Base-by-base conservation (phyloP, 2,888 invertebrate species). In the Mythimna impura region DNA sequence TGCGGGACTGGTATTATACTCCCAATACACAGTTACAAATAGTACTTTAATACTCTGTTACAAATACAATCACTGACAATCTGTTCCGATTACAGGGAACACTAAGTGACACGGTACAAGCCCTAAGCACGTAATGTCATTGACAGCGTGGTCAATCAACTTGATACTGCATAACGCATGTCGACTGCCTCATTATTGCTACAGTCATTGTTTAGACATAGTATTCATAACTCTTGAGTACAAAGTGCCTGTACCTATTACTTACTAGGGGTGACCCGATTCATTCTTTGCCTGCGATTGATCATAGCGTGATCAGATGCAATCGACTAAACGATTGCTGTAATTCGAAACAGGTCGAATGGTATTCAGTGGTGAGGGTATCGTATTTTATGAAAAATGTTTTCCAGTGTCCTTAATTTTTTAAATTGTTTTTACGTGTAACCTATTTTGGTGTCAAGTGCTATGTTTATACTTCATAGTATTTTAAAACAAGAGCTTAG, bases 81-180 rank as follows among this genome's bases (percentile, higher is more conserved):
- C 73, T 25, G 65, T 71, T 69, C 62, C 67, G 58, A 62, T 74
- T 65, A 79, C 70, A 71, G 68, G 55, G 55, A 63, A 63, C 62
- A 70, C 57, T 69, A 71, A 83, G 47, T 76, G 71, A 64, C 76
- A 60, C 57, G 36, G 70, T 36, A 63, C 69, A 52, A 66, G 66
- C 73, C 66, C 72, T 81, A 74, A 79, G 79, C 71, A 66, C 65
- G 66, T 76, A 78, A 73, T 84, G 83, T 73, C 78, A 85, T 83
- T 83, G 81, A 85, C 83, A 83, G 77, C 64, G 52, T 80, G 83
- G 83, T 85, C 85, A 84, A 83, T 84, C 83, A 85, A 84, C 80
- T 73, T 78, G 76, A 78, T 80, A 81, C 78, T 79, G 79, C 78
- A 71, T 75, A 74, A 79, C 74, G 64, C 71, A 74, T 78, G 79